Conservation (phyloP, 2,888 invertebrate genomes). For the Psylliodes chrysocephalus region DNA sequence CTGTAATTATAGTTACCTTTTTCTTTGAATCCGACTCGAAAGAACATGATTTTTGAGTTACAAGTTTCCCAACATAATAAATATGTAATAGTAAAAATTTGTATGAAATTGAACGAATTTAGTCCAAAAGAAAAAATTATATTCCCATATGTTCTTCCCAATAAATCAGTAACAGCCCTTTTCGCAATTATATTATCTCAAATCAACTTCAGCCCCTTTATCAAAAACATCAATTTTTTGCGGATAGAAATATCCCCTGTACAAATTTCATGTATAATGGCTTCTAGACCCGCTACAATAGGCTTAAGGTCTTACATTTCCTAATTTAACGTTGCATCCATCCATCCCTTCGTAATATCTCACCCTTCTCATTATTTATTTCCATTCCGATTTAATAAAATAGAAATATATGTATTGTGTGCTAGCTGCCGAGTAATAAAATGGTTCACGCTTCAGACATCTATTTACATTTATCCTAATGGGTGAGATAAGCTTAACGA, state of each 20-base stretch:
- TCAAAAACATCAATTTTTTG: neutral
- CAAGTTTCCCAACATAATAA: too few species aligned
- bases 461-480: neutral
- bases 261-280: slow-evolving; percentile 47
- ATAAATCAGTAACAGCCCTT: neutral
- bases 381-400: slow-evolving; percentile 56
- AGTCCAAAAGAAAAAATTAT: too few species aligned
- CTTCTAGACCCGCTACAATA: slow-evolving; percentile 40
- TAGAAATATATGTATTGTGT: slow-evolving; percentile 46
- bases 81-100: too few species aligned
- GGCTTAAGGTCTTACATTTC: slow-evolving; percentile 32
- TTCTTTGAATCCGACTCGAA: too few species aligned
- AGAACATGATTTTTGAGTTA: too few species aligned
- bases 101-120: too few species aligned
- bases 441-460: slow-evolving; percentile 45
- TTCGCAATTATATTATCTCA: neutral
- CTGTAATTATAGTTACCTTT: too few species aligned
- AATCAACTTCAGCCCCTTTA: slow-evolving; percentile 3
- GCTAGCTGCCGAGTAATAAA: slow-evolving; percentile 48
- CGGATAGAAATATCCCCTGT: slow-evolving; percentile 20
- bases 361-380: slow-evolving; percentile 56
- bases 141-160: neutral
- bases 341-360: slow-evolving; percentile 44
- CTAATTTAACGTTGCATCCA: slow-evolving; percentile 46
- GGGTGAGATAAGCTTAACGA: too few species aligned